Evolutionary conservation across 2,888 invertebrate genomes (phyloP).

Genomic region (Heliconius erato): DNA sequence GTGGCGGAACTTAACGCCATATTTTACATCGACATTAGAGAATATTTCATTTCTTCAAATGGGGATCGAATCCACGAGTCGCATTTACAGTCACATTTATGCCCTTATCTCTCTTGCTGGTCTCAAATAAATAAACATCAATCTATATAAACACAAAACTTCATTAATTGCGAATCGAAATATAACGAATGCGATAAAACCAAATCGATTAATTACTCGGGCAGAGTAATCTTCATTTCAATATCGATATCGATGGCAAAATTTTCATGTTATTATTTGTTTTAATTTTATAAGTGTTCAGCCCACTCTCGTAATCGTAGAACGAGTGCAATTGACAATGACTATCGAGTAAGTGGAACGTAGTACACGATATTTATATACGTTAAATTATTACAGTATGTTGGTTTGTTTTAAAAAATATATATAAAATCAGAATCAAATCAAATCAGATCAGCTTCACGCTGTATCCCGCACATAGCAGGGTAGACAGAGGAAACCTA

Average conservation of each 20-base stretch:
- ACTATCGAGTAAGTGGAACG: conserved; percentile 13
- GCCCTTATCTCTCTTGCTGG: no score
- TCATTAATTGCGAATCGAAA: conserved; percentile 15
- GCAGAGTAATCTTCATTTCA: conserved; percentile 4
- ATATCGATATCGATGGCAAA: conserved; percentile 24
- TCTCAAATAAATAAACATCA: no score
- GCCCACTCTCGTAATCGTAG: conserved; percentile 25
- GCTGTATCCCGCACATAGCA: no score
- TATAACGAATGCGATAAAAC: conserved; percentile 19
- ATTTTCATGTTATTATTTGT: conserved; percentile 23
- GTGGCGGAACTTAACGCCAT: no score
- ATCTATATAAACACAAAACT: not conserved
- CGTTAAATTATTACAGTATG: not conserved
- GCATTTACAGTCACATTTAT: no score
- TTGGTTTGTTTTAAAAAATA: not conserved
- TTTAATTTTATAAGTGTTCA: conserved; percentile 26
- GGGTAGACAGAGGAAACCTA: no score
- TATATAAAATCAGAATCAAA: no score
- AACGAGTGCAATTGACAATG: conserved; percentile 25
- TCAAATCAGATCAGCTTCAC: no score
- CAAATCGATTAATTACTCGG: conserved; percentile 24
- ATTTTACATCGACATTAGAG: no score
- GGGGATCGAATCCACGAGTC: no score
- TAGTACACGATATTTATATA: not conserved
- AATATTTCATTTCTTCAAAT: no score